A percentile compares a stretch with the other conserved stretches of the same genome.
These are phyloP conservation scores for Ommatoiulus sabulosus DNA, from an alignment of 2,888 invertebrate species.

Conservation along the genomic window DNA sequence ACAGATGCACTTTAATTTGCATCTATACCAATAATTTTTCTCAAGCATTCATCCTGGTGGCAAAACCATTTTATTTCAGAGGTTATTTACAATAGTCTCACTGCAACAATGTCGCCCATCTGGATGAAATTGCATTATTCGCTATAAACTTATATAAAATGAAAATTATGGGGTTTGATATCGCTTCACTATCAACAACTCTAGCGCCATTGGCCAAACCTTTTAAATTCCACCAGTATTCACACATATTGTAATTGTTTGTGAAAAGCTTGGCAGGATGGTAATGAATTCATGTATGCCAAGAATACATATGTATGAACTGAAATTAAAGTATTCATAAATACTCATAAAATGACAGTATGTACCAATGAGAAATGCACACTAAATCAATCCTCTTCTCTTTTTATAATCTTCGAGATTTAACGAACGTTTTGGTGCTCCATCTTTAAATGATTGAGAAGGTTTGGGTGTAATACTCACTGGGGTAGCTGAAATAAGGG, in stretches of 20 bases:
- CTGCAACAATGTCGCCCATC: background rate
- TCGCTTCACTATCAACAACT: background rate
- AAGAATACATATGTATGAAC: background rate
- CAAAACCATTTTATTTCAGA: background rate
- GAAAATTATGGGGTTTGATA: background rate
- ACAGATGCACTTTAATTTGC: background rate
- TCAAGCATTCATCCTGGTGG: background rate
- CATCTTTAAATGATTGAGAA: conserved; percentile 78
- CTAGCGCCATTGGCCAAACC: background rate
- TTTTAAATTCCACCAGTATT: background rate
- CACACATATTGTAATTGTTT: conserved; percentile 4
- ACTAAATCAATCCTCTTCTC: conserved; percentile 86
- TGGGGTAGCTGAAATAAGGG: conserved; percentile 74
- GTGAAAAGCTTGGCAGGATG: background rate
- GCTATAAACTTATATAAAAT: background rate
- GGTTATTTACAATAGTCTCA: background rate
- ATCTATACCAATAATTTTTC: background rate
- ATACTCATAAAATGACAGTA: conserved; percentile 2
- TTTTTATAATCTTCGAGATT: conserved; percentile 95
- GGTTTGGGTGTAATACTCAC: conserved; percentile 82
- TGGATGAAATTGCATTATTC: background rate
- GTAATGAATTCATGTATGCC: background rate
- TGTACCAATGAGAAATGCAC: background rate
- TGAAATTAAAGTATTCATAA: conserved; percentile 41
- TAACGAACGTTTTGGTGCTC: conserved; percentile 84